Conservation (phyloP, 2,888 invertebrate genomes). For the Coenonympha glycerion region DNA sequence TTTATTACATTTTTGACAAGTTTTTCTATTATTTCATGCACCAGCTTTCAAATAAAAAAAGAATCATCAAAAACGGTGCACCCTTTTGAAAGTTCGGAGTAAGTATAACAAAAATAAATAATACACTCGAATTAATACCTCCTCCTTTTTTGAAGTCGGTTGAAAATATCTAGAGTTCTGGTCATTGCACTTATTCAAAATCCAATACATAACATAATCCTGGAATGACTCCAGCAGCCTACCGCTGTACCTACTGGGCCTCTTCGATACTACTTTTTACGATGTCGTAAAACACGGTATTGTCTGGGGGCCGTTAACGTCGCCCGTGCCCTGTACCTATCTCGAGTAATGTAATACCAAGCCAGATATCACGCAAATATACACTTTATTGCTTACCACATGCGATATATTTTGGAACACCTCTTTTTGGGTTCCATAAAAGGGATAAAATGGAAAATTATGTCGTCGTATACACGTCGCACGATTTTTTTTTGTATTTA, state of each 20-base stretch:
- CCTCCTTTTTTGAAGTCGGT: too few species aligned
- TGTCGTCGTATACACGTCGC: not conserved
- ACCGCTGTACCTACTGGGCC: slow-evolving; percentile 11
- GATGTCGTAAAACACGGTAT: slow-evolving; percentile 29
- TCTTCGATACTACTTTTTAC: slow-evolving; percentile 29
- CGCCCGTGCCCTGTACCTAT: slow-evolving; percentile 27
- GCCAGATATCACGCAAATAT: slow-evolving; percentile 1
- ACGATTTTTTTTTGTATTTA: not conserved
- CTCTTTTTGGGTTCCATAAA: not conserved
- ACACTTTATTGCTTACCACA: not conserved
- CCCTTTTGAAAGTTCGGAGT: too few species aligned
- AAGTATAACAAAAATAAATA: too few species aligned
- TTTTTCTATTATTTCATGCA: too few species aligned
- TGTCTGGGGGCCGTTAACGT: slow-evolving; percentile 31
- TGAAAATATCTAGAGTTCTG: too few species aligned
- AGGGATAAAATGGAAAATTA: slow-evolving; percentile 8
- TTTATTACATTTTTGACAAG: too few species aligned
- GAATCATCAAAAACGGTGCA: too few species aligned
- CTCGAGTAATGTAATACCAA: slow-evolving; percentile 14
- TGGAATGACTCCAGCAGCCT: slow-evolving; percentile 3
- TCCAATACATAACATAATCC: slow-evolving; percentile 1
- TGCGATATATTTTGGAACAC: slow-evolving; percentile 3
- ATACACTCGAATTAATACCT: too few species aligned
- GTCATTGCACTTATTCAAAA: too few species aligned
- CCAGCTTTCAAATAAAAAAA: too few species aligned